A percentile compares a stretch with the other conserved stretches of the same genome.
These are phyloP conservation scores for Hylaea fasciaria DNA, from an alignment of 2,888 invertebrate genomes.

Conservation along the genomic window DNA sequence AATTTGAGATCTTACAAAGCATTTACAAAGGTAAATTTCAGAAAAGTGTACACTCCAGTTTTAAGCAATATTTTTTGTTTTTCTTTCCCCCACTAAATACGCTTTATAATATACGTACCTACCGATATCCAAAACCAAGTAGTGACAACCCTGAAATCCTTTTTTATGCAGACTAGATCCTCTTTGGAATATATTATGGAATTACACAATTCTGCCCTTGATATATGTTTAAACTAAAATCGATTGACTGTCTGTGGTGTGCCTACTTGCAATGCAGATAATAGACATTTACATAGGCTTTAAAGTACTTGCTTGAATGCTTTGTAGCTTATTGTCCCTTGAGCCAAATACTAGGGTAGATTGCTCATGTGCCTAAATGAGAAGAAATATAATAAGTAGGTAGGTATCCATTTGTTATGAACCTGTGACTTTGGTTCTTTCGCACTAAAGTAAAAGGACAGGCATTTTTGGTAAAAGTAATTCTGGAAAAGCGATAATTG, in stretches of 20 bases:
- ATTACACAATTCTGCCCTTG: slow-evolving; percentile 12
- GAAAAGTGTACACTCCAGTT: too few species aligned
- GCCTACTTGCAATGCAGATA: slow-evolving; percentile 3
- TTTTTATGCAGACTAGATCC: slow-evolving; percentile 2
- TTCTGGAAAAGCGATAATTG: too few species aligned
- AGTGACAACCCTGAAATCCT: slow-evolving; percentile 14
- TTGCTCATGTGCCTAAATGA: neutral
- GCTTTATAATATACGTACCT: too few species aligned
- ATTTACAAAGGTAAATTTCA: too few species aligned
- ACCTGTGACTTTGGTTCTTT: too few species aligned
- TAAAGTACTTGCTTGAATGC: slow-evolving; percentile 8
- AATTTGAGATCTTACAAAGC: too few species aligned
- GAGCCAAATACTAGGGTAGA: slow-evolving; percentile 4
- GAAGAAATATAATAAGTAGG: neutral
- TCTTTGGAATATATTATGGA: slow-evolving; percentile 14
- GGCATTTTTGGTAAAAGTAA: too few species aligned
- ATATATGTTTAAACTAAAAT: neutral
- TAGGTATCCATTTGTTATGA: too few species aligned
- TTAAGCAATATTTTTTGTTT: too few species aligned
- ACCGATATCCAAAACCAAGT: too few species aligned
- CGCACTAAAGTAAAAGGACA: too few species aligned
- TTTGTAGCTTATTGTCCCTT: slow-evolving; percentile 5
- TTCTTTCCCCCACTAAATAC: too few species aligned
- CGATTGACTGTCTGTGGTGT: neutral
- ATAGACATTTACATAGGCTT: neutral